Base-by-base conservation (phyloP, 92 coral and sea anemone genomes). In the Pocillopora grandis region DNA sequence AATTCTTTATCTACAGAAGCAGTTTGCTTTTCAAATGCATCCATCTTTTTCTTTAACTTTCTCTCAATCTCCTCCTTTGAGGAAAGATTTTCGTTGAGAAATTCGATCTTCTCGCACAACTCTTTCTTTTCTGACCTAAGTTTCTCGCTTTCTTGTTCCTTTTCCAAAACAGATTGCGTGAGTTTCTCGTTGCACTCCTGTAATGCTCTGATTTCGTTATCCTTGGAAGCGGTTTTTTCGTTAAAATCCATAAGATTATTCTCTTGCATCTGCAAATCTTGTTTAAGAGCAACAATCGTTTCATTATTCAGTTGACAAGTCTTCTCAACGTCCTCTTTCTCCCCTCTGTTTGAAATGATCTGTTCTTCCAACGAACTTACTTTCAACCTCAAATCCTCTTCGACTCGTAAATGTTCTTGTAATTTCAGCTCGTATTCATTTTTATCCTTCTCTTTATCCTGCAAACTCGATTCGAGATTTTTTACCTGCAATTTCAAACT, bases 361-460 rank as follows among this genome's bases (percentile, higher is more conserved):
- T 67, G 71, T 83, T 91, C 94, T 57, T 87, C 87, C 65, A 93
- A 72, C 64, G 91, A 90, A 35, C 68, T 62, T 62, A 87, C 64
- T 78, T 89, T 84, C 58, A 90, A 79, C 33, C 83, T 87, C 33
- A 94, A 75, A 69, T 75, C 87, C 37, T 87, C 87, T 23, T 72
- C 69, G 17, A 70, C 69, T 77, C 84, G 55, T 55, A 89, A 68
- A 71, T 94, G 90, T 59, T 90, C 92, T 27, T 85, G 90, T 18
- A 94, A 72, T 75, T 87, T 84, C 69, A 78, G 89, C 69, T 94
- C 90, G 31, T 90, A 33, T 49, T 84, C 85, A 68, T 52, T 56
- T 36, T 78, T 82, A 13, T 86, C 92, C 55, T 76, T 84, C n/a
- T 85, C 89, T 73, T 92, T 87, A 66, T 80, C 72, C 15, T 81